Evolutionary conservation across 2,888 invertebrate genomes (phyloP).

Genomic region (Ischnura elegans): DNA sequence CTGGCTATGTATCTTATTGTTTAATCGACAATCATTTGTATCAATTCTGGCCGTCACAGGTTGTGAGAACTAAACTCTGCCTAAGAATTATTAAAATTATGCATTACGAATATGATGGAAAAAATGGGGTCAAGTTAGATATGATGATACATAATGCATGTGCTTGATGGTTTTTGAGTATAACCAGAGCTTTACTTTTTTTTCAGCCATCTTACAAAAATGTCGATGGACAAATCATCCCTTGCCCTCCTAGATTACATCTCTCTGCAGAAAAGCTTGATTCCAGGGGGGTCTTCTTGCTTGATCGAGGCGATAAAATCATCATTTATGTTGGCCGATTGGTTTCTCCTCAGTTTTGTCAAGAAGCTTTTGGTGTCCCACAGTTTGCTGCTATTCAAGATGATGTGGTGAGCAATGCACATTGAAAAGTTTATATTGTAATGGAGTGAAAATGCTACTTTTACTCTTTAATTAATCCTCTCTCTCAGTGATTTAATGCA

Average conservation of each 20-base stretch:
- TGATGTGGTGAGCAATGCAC: conserved; percentile 80
- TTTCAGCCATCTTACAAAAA: conserved; percentile 69
- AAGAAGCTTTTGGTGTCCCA: conserved; percentile 88
- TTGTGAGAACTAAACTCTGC: too few relatives aligned
- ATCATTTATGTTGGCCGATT: conserved; percentile 91
- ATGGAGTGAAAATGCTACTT: too few relatives aligned
- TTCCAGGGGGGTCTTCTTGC: conserved; percentile 91
- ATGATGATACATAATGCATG: too few relatives aligned
- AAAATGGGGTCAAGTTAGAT: neutral
- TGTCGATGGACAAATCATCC: conserved; percentile 69
- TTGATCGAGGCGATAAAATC: conserved; percentile 92
- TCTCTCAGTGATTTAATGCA: too few relatives aligned
- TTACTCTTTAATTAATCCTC: too few relatives aligned
- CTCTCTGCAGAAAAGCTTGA: conserved; percentile 88
- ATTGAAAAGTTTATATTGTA: too few relatives aligned
- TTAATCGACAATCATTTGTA: too few relatives aligned
- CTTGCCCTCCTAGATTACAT: conserved; percentile 88
- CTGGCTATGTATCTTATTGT: too few relatives aligned
- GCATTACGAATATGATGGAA: conserved; percentile 7
- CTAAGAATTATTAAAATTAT: conserved; percentile 33
- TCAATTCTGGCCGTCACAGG: too few relatives aligned
- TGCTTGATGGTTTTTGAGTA: neutral
- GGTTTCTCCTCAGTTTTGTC: conserved; percentile 86
- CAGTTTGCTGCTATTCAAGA: conserved; percentile 88
- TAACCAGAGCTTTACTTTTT: too few relatives aligned